Percentiles rank a stretch among this genome's conserved stretches.
phyloP scores from a whole-genome alignment of 2,113 vertebrate genomes.

The Dromaius novaehollandiae region DNA sequence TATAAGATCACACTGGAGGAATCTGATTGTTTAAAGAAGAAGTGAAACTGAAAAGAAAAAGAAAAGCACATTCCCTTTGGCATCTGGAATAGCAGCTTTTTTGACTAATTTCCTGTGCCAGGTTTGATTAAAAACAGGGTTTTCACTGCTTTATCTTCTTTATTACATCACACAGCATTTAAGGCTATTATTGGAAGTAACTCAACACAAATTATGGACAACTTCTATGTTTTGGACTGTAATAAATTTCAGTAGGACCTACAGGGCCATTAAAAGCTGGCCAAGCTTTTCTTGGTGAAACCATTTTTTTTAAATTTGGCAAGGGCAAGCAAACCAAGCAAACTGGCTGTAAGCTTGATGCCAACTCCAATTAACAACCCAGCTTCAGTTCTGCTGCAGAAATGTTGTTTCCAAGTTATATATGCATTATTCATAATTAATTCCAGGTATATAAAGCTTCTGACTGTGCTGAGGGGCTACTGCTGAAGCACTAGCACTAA shows the following conservation, averaged over 20 bases:
- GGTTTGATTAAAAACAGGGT: background rate
- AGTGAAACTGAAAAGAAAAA: background rate
- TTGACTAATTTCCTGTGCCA: background rate
- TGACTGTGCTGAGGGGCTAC: background rate
- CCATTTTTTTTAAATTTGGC: background rate
- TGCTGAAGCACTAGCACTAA: background rate
- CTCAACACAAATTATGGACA: background rate
- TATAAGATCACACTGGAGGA: background rate
- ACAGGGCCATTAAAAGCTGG: background rate
- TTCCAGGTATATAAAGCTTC: background rate
- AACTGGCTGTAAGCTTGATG: background rate
- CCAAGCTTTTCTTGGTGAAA: accelerated
- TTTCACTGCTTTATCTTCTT: background rate
- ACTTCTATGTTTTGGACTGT: background rate
- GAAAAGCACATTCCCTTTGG: background rate
- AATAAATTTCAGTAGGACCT: background rate
- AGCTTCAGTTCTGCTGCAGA: background rate
- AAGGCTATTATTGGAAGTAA: background rate
- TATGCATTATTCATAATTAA: background rate
- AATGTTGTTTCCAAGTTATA: background rate
- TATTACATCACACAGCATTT: background rate
- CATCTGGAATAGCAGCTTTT: background rate
- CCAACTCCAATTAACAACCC: background rate
- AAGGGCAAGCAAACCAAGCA: background rate
- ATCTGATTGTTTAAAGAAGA: background rate